Base-by-base conservation (phyloP, 2,797 vertebrate genomes). In the Megalops cyprinoides region DNA sequence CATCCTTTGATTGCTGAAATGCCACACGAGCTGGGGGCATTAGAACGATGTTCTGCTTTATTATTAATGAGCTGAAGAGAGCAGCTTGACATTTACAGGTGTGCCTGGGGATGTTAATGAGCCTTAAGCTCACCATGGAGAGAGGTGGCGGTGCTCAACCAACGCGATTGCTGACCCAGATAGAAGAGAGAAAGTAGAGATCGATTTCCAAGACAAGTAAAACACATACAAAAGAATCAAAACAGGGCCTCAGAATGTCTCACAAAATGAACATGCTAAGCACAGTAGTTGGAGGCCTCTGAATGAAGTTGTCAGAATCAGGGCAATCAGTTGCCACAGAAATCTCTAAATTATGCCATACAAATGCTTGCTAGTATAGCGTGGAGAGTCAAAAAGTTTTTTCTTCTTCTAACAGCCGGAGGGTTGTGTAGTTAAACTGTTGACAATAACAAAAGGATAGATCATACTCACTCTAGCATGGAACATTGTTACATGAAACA, bases 71-170 rank as follows among this genome's bases (percentile, higher is more conserved):
- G 89, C 79, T 82, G 79, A 84, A 74, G 82, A 90, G 85, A 83
- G 79, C 83, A 85, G 87, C 87, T 87, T 94, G 92, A 93, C 93
- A 93, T 94, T 95, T 92, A 87, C 86, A 88, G 78, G 91, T 90
- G 86, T 85, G 87, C 86, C 86, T 78, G 81, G 85, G 88, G 80
- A 92, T 93, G 91, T 87, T 93, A 93, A 94, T 93, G 89, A 93
- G 87, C 65, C 78, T 85, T 73, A 44, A 37, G 74, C 75, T 81
- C n/a, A 18, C 42, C 31, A 1, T 42, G 46, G 49, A 77, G 69
- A 23, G 76, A 65, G 20, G 69, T 69, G 76, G 65, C 76, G 31
- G 53, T 77, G 48, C 62, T 53, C 55, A n/a, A 65, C 67, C 74
- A 60, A 73, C 75, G 55, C 82, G 20, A 60, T 71, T 74, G 76